Percentiles rank a stretch among this genome's conserved stretches.
These are phyloP conservation scores for Hexactinellida sp. DNA, from an alignment of 37 sponge, comb jelly and placozoan genomes.

Conservation along the genomic window DNA sequence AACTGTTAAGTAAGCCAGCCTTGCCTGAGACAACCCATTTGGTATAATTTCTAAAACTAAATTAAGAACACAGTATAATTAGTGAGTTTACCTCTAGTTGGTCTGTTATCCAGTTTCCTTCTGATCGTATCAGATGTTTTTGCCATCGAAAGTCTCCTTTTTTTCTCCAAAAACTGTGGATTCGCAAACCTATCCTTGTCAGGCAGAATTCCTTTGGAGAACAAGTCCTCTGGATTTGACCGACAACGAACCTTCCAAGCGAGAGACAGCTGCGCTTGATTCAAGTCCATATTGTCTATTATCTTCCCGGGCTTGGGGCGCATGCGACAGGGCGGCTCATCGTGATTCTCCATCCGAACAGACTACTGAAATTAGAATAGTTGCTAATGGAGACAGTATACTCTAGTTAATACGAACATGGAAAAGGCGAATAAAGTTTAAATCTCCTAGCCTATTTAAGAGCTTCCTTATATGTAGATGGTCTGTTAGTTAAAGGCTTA, in stretches of 20 bases:
- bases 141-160: neutral
- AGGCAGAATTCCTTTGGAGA: neutral
- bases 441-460: too few species aligned
- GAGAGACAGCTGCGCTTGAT: neutral
- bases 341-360: neutral
- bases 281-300: neutral
- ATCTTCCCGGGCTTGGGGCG: neutral
- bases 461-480: too few species aligned
- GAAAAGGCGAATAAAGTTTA: too few species aligned
- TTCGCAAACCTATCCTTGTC: neutral
- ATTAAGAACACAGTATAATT: too few species aligned
- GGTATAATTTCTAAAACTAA: too few species aligned
- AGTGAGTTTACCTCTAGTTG: neutral
- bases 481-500: too few species aligned
- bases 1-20: too few species aligned
- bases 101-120: neutral
- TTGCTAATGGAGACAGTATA: too few species aligned
- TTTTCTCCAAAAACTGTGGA: neutral
- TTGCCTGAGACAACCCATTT: too few species aligned
- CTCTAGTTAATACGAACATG: too few species aligned
- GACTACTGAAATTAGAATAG: too few species aligned
- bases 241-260: conserved; percentile 1
- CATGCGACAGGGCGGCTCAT: neutral
- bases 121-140: conserved; percentile 2
- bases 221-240: neutral